Evolutionary conservation across 2,888 invertebrate species (phyloP), one percentile per base, ranked within the genome.

Genomic region (Pristionchus exspectatus): DNA sequence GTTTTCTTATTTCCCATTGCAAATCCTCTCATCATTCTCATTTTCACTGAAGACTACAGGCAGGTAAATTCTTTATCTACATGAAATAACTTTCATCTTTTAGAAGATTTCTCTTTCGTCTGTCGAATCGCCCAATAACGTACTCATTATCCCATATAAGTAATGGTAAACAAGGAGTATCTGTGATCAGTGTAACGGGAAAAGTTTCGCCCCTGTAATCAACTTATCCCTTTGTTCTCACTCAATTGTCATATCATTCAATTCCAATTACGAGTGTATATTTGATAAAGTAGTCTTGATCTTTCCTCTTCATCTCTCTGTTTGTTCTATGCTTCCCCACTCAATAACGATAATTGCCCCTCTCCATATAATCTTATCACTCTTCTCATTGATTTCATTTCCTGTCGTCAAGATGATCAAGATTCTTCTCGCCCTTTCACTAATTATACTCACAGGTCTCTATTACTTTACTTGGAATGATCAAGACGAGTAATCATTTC

Each of bases 1-100:
- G 87, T 87, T 9, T 87, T 87, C 50, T 12, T 87, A 10, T 87
- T 87, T 50, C 87, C 87, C 27, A 87, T 87, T 27, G 87, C 87
- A 7, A 87, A 87, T 69, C 87, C 87, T 21, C 87, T 87, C 50
- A n/a, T 87, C 27, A 87, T 87, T 30, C 38, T 87, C 27, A 30
- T 69, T 10, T 87, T 87, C 69, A 87, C 87, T 21, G 50, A 87
- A 50, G 87, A 87, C 18, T 87, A 87, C 27, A 38, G 87, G 85
- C 38, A 81, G 24, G 54, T 83, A 2, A 74, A 38, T 38, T 27
- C 69, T 4, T 12, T 27, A 30, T 69, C 27, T 27, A 9, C 69
- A 7, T 24, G 30, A 14, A 30, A 5, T 10, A 30, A 69, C 30
- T 18, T 38, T 18, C 38, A 10, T 38, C 18, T 77, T 77, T 21